These are phyloP conservation scores for Chauna torquata DNA, from an alignment of 2,113 vertebrate genomes.

Conservation along the genomic window DNA sequence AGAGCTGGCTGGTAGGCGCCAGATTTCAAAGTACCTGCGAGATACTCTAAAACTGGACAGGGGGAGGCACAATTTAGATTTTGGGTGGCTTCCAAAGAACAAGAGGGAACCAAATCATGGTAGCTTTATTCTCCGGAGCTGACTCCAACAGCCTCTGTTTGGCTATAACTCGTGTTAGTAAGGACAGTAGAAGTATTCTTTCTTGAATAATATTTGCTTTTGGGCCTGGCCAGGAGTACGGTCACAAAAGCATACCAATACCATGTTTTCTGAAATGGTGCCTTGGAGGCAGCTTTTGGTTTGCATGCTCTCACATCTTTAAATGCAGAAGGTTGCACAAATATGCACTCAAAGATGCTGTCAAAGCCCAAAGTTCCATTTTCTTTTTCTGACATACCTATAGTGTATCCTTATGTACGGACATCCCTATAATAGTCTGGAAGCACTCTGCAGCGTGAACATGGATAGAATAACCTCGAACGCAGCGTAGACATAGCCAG, in stretches of 20 bases:
- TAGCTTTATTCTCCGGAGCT: neutral
- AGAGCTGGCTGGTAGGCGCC: no score
- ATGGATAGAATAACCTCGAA: neutral
- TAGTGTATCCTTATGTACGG: neutral
- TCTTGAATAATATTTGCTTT: neutral
- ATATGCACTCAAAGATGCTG: neutral
- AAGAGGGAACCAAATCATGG: neutral
- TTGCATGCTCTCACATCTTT: neutral
- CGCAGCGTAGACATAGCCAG: neutral
- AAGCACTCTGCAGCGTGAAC: neutral
- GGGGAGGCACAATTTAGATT: neutral
- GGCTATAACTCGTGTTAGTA: neutral
- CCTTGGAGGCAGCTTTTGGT: neutral
- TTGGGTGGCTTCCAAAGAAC: neutral
- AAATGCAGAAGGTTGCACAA: neutral
- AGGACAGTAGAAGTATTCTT: neutral
- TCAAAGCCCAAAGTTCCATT: neutral
- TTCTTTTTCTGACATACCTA: neutral
- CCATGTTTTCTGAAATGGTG: neutral
- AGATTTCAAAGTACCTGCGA: neutral
- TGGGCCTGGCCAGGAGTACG: neutral
- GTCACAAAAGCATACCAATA: neutral
- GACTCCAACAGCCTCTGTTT: neutral
- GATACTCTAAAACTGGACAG: neutral
- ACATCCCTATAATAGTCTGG: neutral